Percentiles rank a stretch among this genome's conserved stretches.
These are phyloP conservation scores for Theristicus caerulescens DNA, from an alignment of 2,113 vertebrate genomes.

Conservation along the genomic window DNA sequence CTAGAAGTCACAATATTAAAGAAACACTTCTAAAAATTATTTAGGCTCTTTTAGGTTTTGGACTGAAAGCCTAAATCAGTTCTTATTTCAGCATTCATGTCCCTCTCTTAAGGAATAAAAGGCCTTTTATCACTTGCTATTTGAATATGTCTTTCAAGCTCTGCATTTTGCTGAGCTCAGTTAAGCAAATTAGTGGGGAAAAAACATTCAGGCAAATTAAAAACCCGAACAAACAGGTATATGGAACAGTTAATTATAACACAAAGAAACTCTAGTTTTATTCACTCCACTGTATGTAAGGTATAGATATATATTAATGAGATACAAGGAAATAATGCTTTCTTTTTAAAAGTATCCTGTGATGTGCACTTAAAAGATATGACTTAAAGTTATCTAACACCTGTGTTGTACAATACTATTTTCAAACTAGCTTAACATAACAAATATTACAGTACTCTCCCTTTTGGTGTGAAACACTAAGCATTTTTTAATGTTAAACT, in stretches of 20 bases:
- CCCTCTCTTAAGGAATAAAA: not conserved
- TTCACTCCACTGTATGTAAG: not conserved
- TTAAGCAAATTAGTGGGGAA: not conserved
- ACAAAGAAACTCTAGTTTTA: not conserved
- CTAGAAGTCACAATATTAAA: not conserved
- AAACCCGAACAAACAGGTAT: not conserved
- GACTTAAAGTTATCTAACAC: not conserved
- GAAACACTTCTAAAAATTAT: not conserved
- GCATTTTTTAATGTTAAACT: not conserved
- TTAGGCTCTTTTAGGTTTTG: not conserved
- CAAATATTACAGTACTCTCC: not conserved
- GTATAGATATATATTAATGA: not conserved
- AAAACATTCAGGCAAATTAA: not conserved
- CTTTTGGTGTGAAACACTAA: not conserved
- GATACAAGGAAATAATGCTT: not conserved
- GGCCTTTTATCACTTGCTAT: not conserved
- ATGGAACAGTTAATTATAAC: not conserved
- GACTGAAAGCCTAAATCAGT: not conserved
- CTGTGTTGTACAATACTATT: not conserved
- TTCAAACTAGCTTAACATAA: not conserved
- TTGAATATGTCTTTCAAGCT: not conserved
- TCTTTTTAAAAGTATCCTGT: not conserved
- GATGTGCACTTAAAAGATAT: not conserved
- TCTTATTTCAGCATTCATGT: not conserved
- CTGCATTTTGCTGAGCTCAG: not conserved